Conservation (phyloP, 2,888 invertebrate genomes). For the Poecilobothrus nobilitatus region DNA sequence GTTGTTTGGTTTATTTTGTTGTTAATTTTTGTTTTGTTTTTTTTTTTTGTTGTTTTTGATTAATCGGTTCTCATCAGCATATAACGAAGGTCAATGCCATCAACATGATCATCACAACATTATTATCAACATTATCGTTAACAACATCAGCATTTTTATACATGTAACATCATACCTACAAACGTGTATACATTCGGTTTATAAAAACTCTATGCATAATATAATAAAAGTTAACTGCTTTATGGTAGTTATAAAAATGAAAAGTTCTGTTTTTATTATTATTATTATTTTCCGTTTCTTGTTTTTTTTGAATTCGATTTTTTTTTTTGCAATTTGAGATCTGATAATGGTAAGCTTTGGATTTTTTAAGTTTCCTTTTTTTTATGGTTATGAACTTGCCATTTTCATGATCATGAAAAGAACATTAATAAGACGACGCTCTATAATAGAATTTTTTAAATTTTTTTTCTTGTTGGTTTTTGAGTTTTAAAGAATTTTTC, state of each 20-base stretch:
- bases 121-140: conserved; percentile 10
- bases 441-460: background rate
- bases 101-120: conserved; percentile 13
- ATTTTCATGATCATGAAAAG: background rate
- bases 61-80: conserved; percentile 16
- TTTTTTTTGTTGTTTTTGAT: background rate
- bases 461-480: too few relatives aligned
- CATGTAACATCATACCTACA: background rate
- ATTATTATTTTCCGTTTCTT: too few relatives aligned
- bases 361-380: too few relatives aligned
- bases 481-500: too few relatives aligned
- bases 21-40: background rate
- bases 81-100: conserved; percentile 17
- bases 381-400: conserved; percentile 1
- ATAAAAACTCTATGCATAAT: too few relatives aligned
- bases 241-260: too few relatives aligned
- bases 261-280: too few relatives aligned
- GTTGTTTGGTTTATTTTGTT: too few relatives aligned
- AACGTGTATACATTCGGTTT: background rate
- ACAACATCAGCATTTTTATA: background rate
- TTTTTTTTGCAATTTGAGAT: too few relatives aligned
- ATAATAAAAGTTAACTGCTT: too few relatives aligned
- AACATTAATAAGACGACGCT: background rate
- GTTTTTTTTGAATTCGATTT: too few relatives aligned
- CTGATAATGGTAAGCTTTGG: too few relatives aligned